Percentiles rank a stretch among this genome's conserved stretches.
Conservation (phyloP, 2,797 vertebrate species). For the Varecia variegata region DNA sequence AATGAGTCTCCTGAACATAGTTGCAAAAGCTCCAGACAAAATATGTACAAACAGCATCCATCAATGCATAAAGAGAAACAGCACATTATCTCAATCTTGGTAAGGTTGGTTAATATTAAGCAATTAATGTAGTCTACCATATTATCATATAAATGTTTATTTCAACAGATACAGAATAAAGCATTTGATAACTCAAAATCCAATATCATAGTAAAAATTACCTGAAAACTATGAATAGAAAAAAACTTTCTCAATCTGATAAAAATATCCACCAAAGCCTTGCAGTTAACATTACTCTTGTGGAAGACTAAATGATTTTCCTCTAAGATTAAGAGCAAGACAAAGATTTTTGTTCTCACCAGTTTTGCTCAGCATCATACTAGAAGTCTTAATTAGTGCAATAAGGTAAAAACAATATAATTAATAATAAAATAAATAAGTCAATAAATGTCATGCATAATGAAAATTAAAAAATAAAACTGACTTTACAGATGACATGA, state of each 20-base stretch:
- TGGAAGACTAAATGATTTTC: not conserved
- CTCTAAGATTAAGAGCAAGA: not conserved
- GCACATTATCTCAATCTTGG: not conserved
- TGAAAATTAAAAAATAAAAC: not conserved
- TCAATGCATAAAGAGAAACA: not conserved
- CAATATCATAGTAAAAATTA: not conserved
- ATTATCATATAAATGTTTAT: not conserved
- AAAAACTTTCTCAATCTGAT: not conserved
- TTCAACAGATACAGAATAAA: not conserved
- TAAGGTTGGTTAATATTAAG: not conserved
- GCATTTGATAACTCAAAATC: not conserved
- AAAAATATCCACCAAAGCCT: not conserved
- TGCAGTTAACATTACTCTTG: not conserved
- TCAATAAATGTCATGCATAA: not conserved
- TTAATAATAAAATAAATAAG: not conserved
- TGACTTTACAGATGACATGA: not conserved
- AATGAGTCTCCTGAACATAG: not conserved
- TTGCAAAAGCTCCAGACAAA: not conserved
- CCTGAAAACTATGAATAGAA: not conserved
- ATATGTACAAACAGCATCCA: not conserved
- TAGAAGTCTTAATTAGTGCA: not conserved
- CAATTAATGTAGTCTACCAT: not conserved
- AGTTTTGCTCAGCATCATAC: not conserved
- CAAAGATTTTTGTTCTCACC: not conserved
- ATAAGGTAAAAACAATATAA: not conserved